These are phyloP conservation scores for Caenorhabditis sp. DNA, from an alignment of 2,888 invertebrate genomes.

Conservation along the genomic window DNA sequence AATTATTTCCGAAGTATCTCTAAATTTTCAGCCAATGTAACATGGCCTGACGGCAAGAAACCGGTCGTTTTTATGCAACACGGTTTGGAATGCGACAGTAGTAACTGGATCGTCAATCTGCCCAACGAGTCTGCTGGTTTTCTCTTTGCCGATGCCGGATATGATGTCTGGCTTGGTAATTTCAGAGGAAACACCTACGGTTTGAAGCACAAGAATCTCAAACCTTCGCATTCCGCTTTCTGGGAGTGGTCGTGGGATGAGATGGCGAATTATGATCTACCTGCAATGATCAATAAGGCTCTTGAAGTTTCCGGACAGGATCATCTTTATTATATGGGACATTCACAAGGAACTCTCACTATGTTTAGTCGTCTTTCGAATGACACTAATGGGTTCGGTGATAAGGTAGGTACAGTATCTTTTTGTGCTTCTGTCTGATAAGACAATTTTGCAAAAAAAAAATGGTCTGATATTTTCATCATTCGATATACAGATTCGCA, in stretches of 20 bases:
- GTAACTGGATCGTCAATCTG: slow-evolving; percentile 61
- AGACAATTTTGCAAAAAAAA: too few relatives aligned
- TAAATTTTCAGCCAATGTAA: slow-evolving; percentile 34
- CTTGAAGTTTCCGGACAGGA: slow-evolving; percentile 76
- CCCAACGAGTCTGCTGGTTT: slow-evolving; percentile 55
- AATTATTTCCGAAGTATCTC: too few relatives aligned
- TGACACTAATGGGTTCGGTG: slow-evolving; percentile 49
- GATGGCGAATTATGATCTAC: slow-evolving; percentile 84
- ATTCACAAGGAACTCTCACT: slow-evolving; percentile 78
- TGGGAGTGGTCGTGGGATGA: slow-evolving; percentile 78
- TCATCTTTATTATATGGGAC: slow-evolving; percentile 83
- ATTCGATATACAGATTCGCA: slow-evolving; percentile 65
- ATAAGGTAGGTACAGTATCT: slow-evolving; percentile 46
- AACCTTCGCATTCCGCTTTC: slow-evolving; percentile 48
- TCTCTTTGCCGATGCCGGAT: slow-evolving; percentile 74
- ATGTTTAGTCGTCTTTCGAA: slow-evolving; percentile 63
- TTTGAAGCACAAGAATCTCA: slow-evolving; percentile 67
- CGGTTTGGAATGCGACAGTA: slow-evolving; percentile 76
- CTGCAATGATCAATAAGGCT: slow-evolving; percentile 81
- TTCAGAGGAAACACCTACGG: slow-evolving; percentile 84
- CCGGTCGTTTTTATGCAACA: slow-evolving; percentile 79
- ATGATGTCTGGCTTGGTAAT: slow-evolving; percentile 85
- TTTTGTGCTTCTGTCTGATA: too few relatives aligned
- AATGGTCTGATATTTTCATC: too few relatives aligned
- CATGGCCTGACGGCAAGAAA: slow-evolving; percentile 38